Evolutionary conservation across 2,888 invertebrate genomes (phyloP).

Genomic region (Conus canariensis): DNA sequence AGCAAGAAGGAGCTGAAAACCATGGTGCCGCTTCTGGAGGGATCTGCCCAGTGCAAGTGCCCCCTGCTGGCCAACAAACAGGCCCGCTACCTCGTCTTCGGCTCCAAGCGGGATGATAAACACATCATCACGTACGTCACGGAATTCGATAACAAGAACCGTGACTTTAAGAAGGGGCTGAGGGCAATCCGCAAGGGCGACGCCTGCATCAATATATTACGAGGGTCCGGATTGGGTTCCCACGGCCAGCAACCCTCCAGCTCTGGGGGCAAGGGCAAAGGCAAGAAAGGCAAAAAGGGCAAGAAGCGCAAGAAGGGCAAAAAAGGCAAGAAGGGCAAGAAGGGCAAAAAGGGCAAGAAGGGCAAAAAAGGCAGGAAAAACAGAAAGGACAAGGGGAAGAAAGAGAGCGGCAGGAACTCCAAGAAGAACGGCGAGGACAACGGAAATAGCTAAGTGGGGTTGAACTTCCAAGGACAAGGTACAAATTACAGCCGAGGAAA

Average conservation of each 20-base stretch:
- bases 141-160: conserved; percentile 52
- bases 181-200: conserved; percentile 56
- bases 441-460: background rate
- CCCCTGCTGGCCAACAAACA: conserved; percentile 48
- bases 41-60: conserved; percentile 54
- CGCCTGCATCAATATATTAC: conserved; percentile 53
- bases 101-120: conserved; percentile 50
- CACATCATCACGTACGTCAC: conserved; percentile 54
- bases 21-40: conserved; percentile 52
- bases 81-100: conserved; percentile 56
- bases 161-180: conserved; percentile 56
- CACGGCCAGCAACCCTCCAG: background rate
- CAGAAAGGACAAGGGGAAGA: background rate
- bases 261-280: conserved; percentile 1
- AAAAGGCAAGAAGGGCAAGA: conserved; percentile 34
- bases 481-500: background rate
- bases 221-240: conserved; percentile 24
- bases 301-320: conserved; percentile 41
- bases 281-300: conserved; percentile 17
- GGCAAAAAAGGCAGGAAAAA: conserved; percentile 40
- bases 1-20: conserved; percentile 47
- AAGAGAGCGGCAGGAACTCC: background rate
- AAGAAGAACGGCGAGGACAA: background rate
- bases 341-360: conserved; percentile 41
- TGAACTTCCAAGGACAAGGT: background rate